phyloP scores from a whole-genome alignment of 2,797 vertebrate species.

The Erethizon dorsatum region DNA sequence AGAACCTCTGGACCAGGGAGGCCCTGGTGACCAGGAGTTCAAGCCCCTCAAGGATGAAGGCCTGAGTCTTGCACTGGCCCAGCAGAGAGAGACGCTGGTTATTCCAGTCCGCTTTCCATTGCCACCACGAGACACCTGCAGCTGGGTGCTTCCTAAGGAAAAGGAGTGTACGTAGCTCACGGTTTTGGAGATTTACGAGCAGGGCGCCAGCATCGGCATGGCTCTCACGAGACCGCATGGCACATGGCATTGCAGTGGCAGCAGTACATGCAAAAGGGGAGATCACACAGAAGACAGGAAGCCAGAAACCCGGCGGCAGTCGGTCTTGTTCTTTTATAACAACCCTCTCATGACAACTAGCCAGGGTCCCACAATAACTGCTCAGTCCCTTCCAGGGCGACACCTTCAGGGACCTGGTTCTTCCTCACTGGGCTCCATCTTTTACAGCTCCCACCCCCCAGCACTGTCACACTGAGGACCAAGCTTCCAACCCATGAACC shows the following conservation, averaged over 20 bases:
- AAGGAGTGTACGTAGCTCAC: neutral
- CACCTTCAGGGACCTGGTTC: too few species aligned
- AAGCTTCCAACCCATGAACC: neutral
- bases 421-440: neutral
- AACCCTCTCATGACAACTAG: neutral
- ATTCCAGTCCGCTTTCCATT: neutral
- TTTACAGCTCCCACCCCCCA: neutral
- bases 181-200: neutral
- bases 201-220: neutral
- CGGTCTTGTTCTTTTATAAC: neutral
- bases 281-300: neutral
- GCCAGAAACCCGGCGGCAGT: neutral
- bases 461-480: neutral
- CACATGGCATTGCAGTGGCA: neutral
- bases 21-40: neutral
- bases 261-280: neutral
- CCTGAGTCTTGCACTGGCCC: neutral
- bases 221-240: neutral
- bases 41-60: neutral
- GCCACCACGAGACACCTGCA: neutral
- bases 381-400: neutral
- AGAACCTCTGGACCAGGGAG: neutral
- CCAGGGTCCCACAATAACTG: neutral
- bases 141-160: neutral
- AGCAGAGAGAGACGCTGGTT: neutral